These are phyloP conservation scores for Danionella cerebrum DNA, from an alignment of 2,113 vertebrate species.

Conservation along the genomic window DNA sequence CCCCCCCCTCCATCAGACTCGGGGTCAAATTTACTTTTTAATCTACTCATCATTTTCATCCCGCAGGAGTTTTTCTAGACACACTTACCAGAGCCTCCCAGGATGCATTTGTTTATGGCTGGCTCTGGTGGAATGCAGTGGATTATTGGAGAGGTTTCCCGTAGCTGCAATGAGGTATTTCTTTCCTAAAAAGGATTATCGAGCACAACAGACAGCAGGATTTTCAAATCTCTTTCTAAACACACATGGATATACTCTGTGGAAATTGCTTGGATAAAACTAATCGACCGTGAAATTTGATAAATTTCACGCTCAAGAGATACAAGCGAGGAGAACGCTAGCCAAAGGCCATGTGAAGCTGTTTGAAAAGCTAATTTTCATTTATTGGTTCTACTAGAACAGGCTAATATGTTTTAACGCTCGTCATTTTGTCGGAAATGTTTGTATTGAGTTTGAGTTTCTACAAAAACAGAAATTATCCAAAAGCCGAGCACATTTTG, in stretches of 20 bases:
- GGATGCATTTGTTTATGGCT: neutral
- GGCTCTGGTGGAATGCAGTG: neutral
- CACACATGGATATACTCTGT: neutral
- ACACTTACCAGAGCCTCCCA: neutral
- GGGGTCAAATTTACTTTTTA: conserved; percentile 18
- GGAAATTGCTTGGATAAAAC: conserved; percentile 1
- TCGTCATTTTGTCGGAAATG: no score
- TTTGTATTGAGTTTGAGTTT: no score
- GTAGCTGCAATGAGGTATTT: conserved; percentile 15
- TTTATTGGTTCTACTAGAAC: no score
- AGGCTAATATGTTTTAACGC: no score
- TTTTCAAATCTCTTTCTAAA: conserved; percentile 16
- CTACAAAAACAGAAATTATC: no score
- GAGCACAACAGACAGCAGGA: neutral
- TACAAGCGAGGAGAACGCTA: neutral
- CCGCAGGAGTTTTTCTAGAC: conserved; percentile 14
- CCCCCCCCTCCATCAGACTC: conserved; percentile 1
- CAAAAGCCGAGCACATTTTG: no score
- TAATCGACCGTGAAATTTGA: neutral
- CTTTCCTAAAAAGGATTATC: conserved; percentile 42
- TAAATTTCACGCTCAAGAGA: neutral
- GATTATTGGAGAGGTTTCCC: conserved; percentile 22
- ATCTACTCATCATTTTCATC: neutral
- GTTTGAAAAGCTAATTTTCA: no score
- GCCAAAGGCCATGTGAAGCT: neutral